These are phyloP conservation scores for Cryptocheilus praepositus DNA, from an alignment of 2,888 invertebrate species.

Conservation along the genomic window DNA sequence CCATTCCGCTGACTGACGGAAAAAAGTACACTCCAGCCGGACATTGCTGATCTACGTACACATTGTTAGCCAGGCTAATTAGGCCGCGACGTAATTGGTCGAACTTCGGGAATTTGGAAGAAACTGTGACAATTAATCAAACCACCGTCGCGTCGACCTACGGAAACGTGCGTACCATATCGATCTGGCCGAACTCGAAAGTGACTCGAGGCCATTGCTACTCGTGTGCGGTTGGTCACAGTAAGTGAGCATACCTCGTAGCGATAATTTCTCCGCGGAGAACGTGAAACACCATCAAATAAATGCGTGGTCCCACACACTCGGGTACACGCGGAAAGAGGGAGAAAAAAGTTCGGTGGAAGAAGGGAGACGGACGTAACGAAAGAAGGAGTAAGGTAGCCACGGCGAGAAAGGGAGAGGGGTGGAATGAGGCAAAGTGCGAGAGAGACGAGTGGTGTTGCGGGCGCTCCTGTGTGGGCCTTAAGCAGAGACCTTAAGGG, in stretches of 20 bases:
- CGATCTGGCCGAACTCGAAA: conserved; percentile 25
- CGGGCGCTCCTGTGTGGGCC: conserved; percentile 57
- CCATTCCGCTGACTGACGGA: too few relatives aligned
- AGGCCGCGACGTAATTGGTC: neutral
- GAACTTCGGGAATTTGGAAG: neutral
- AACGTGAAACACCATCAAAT: conserved; percentile 61
- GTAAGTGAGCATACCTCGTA: conserved; percentile 65
- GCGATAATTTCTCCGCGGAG: conserved; percentile 66
- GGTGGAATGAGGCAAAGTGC: neutral
- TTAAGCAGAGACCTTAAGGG: conserved; percentile 49
- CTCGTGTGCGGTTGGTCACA: conserved; percentile 59
- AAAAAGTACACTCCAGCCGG: too few relatives aligned
- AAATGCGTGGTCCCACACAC: conserved; percentile 63
- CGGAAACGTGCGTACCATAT: neutral
- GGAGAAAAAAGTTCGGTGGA: neutral
- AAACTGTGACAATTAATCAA: conserved; percentile 3
- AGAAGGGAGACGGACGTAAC: conserved; percentile 21
- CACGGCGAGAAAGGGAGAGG: neutral
- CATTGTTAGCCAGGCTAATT: too few relatives aligned
- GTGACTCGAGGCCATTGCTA: conserved; percentile 41
- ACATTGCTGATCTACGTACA: too few relatives aligned
- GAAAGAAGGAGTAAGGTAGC: conserved; percentile 2
- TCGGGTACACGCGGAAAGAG: conserved; percentile 23
- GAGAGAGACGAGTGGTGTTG: conserved; percentile 22
- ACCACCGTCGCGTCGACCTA: neutral